Evolutionary conservation across 2,888 invertebrate genomes (phyloP), one percentile per base, ranked within the genome.

Genomic region (Ceraclea dissimilis): DNA sequence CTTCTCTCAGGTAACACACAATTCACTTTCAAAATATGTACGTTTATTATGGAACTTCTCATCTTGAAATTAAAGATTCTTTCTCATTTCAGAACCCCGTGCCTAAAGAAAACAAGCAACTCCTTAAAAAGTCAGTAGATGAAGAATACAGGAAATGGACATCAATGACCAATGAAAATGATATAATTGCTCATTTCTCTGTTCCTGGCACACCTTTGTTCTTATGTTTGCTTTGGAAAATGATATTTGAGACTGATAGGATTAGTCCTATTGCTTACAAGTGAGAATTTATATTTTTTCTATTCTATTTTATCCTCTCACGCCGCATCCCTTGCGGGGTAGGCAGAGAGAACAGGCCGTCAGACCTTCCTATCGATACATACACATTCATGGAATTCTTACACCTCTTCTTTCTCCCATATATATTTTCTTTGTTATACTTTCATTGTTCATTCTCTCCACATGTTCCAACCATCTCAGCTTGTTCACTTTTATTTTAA

Each of bases 71-170:
- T n/a, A n/a, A n/a, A n/a, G n/a, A n/a, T n/a, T n/a, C n/a, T n/a
- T n/a, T n/a, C n/a, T n/a, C n/a, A n/a, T n/a, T n/a, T n/a, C n/a
- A 85, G 72, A 91, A 90, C 68, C 86, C 84, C 59, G 85, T 88
- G 1, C 85, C 88, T 0, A 85, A 88, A 67, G 95, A 95, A 69
- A 93, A 94, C 69, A 95, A 95, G 67, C 90, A 90, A 66, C 83
- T 90, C 62, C 75, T 96, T 1, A 94, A 93, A 72, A 92, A 92
- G 73, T 90, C 91, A 0, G 93, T 95, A 0, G 94, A 95, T 66
- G 93, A 95, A 67, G 97, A 97, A 68, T 96, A 95, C 68, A 81
- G 94, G 61, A 96, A 95, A 69, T 96, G 95, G 95, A 90, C 88
- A 46, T 91, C 93, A 1, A 96, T 97, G 95, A 92, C 88, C 46